Evolutionary conservation across 2,797 vertebrate genomes (phyloP).

Genomic region (Sciurus vulgaris): DNA sequence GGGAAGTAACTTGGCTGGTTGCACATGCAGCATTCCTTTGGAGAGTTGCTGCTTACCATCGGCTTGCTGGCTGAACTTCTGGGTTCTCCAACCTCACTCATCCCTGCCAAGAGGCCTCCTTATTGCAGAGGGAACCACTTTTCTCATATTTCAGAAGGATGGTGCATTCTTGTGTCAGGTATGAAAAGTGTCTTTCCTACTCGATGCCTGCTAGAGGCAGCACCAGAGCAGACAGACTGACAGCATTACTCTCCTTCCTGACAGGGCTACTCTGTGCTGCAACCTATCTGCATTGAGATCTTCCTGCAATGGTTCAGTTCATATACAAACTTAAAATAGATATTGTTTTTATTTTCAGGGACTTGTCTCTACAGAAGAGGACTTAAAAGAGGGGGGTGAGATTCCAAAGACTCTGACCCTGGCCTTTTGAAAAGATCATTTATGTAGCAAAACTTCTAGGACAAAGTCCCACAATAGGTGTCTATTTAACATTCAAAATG

Average conservation of each 20-base stretch:
- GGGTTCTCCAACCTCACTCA: neutral
- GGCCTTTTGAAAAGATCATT: conserved; percentile 21
- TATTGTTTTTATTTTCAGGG: conserved; percentile 33
- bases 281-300: neutral
- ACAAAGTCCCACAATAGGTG: neutral
- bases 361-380: neutral
- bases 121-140: conserved; percentile 26
- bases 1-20: neutral
- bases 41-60: neutral
- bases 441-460: neutral
- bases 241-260: conserved; percentile 15
- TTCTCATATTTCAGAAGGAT: conserved; percentile 66
- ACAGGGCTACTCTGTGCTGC: conserved; percentile 13
- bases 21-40: neutral
- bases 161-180: conserved; percentile 58
- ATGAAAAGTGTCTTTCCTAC: conserved; percentile 67
- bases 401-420: neutral
- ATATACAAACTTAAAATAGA: neutral
- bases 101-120: conserved; percentile 34
- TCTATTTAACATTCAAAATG: neutral
- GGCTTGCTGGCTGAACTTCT: neutral
- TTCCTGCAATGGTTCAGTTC: neutral
- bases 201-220: neutral
- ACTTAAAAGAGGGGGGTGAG: neutral
- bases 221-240: neutral